Percentiles rank a stretch among this genome's conserved stretches.
phyloP scores from a whole-genome alignment of 2,888 invertebrate genomes.

The Drosophila affinis region DNA sequence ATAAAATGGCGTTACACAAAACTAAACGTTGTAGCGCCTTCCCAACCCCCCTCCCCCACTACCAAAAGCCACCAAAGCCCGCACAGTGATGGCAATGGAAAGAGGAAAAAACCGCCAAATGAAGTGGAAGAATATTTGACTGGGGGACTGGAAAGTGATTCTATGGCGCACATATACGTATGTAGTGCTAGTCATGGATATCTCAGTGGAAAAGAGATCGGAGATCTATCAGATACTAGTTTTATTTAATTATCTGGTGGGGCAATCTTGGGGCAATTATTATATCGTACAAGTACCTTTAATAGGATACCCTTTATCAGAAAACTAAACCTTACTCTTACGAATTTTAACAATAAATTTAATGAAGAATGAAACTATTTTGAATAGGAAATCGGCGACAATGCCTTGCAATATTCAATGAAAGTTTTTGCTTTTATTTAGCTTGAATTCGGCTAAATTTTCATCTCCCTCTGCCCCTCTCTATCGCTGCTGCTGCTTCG shows the following conservation, averaged over 20 bases:
- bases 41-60: no score
- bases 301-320: no score
- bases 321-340: no score
- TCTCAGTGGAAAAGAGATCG: no score
- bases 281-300: no score
- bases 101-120: background rate
- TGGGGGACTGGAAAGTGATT: background rate
- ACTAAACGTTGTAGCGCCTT: slow-evolving; percentile 43
- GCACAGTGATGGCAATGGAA: slow-evolving; percentile 10
- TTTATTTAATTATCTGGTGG: no score
- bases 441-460: background rate
- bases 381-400: background rate
- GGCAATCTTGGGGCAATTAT: background rate
- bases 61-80: background rate
- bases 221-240: no score
- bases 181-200: background rate
- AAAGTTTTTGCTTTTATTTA: background rate
- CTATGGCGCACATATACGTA: no score
- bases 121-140: background rate
- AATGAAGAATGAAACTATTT: background rate
- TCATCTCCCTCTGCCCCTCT: background rate
- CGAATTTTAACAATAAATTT: no score
- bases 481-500: no score
- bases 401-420: background rate
- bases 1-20: slow-evolving; percentile 64